Evolutionary conservation across 2,888 invertebrate species (phyloP).

Genomic region (Erebia epiphron): DNA sequence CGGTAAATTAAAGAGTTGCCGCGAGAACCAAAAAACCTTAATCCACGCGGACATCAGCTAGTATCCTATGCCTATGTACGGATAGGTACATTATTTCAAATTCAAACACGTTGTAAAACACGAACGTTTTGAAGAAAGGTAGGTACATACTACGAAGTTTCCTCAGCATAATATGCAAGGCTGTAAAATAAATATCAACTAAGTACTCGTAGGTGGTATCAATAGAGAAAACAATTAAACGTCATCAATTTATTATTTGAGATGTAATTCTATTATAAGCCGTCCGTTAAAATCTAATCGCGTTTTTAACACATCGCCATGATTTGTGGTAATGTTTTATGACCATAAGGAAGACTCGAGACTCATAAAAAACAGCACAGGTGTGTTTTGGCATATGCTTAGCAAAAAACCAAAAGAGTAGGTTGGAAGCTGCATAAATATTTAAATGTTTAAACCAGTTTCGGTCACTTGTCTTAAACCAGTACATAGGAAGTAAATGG

Average conservation of each 20-base stretch:
- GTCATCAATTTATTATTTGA: too few species aligned
- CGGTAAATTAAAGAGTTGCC: too few species aligned
- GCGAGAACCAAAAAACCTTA: too few species aligned
- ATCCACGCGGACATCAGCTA: too few species aligned
- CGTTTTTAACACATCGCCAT: background rate
- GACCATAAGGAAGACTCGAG: background rate
- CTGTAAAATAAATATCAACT: too few species aligned
- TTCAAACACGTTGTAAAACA: background rate
- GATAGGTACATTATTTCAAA: background rate
- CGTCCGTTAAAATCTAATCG: too few species aligned
- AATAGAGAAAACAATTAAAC: too few species aligned
- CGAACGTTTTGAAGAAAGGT: background rate
- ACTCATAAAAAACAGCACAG: background rate
- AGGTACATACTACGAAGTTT: background rate
- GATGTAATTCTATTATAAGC: too few species aligned
- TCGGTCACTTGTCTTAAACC: constrained; percentile 17
- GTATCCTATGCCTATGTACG: background rate
- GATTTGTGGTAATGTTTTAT: background rate
- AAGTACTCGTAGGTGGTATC: too few species aligned
- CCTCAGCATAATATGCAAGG: too few species aligned
- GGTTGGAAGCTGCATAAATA: background rate
- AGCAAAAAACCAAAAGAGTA: background rate
- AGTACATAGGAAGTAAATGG: constrained; percentile 27
- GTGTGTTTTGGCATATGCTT: background rate
- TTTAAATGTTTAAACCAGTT: constrained; percentile 21